Evolutionary conservation across 2,888 invertebrate genomes (phyloP).

Genomic region (Limnephilus lunatus): DNA sequence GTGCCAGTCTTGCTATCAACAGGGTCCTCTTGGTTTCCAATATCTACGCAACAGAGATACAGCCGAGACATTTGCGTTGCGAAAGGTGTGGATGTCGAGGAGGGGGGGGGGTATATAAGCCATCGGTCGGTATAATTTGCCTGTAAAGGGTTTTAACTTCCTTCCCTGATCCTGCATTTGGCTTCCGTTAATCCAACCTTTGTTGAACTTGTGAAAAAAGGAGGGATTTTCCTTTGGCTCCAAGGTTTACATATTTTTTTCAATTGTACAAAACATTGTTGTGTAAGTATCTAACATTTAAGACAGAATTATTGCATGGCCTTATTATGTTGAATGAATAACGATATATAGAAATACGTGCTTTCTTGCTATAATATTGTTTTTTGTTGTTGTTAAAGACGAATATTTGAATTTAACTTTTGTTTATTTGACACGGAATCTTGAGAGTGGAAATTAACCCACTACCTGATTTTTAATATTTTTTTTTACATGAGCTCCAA

Average conservation of each 20-base stretch:
- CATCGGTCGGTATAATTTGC: conserved; percentile 31
- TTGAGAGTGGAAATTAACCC: too few relatives aligned
- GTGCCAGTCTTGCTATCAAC: neutral
- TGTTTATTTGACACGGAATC: too few relatives aligned
- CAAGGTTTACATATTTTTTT: neutral
- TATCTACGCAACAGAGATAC: neutral
- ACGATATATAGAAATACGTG: neutral
- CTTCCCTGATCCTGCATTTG: conserved; percentile 22
- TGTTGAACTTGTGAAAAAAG: conserved; percentile 17
- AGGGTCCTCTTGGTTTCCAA: neutral
- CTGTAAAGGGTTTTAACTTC: conserved; percentile 29
- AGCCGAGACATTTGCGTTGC: neutral
- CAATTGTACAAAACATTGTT: conserved; percentile 8
- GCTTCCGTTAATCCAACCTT: conserved; percentile 34
- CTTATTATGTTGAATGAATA: neutral
- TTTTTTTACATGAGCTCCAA: too few relatives aligned
- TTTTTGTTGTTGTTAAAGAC: neutral
- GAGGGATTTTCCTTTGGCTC: neutral
- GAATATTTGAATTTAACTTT: too few relatives aligned
- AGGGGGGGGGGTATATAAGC: neutral
- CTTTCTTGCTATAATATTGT: neutral
- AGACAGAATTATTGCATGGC: neutral
- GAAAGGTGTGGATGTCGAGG: neutral
- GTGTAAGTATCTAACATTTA: neutral
- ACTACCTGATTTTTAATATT: too few relatives aligned